Conservation (phyloP, 2,113 vertebrate species). For the Leucopternis melanops region DNA sequence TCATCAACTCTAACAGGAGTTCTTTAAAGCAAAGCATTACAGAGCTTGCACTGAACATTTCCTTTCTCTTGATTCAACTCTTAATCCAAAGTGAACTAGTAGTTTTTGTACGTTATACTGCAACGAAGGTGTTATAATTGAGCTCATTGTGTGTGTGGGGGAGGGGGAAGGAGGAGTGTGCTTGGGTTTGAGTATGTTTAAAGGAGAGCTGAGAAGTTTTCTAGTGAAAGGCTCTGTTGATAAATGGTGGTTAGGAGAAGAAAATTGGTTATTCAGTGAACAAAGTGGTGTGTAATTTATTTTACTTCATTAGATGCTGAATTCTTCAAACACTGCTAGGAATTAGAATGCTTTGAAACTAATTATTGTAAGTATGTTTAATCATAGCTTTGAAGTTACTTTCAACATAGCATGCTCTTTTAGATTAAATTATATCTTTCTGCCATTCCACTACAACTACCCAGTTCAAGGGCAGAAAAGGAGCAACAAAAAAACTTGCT, state of each 20-base stretch:
- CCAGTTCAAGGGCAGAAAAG: background rate
- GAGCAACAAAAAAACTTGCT: background rate
- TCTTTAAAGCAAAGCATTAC: background rate
- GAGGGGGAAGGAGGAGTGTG: background rate
- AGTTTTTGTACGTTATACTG: background rate
- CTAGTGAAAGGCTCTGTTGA: constrained; percentile 44
- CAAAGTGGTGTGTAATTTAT: constrained; percentile 65
- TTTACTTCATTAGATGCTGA: constrained; percentile 71
- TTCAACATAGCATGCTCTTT: constrained; percentile 20
- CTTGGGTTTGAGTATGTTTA: background rate
- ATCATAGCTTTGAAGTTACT: constrained; percentile 67
- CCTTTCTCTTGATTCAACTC: background rate
- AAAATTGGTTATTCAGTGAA: constrained; percentile 70
- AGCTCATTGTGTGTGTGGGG: background rate
- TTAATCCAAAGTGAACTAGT: background rate
- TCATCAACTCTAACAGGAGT: background rate
- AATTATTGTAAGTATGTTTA: constrained; percentile 70
- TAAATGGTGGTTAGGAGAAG: constrained; percentile 59
- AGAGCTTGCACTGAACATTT: background rate
- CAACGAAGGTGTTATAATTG: background rate
- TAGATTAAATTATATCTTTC: constrained; percentile 49
- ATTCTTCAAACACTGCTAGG: constrained; percentile 59
- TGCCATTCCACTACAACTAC: constrained; percentile 1
- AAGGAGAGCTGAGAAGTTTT: constrained; percentile 26
- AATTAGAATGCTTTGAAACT: constrained; percentile 64